Base-by-base conservation (phyloP, 2,797 vertebrate genomes). In the Crypturellus tataupa region DNA sequence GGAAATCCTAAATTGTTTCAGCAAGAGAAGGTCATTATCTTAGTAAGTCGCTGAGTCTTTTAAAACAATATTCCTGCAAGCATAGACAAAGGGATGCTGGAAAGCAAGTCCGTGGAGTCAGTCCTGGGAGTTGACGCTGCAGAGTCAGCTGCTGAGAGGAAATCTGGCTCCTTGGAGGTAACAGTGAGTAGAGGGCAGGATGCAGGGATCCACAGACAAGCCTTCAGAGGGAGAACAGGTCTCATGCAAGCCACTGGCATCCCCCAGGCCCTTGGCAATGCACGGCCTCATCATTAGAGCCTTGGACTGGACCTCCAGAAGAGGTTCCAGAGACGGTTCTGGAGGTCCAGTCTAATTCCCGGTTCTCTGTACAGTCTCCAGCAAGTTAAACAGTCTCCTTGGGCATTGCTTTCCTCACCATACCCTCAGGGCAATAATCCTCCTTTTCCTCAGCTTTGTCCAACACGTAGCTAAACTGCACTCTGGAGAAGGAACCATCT, bases 1-100 rank as follows among this genome's bases (percentile, higher is more conserved):
- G 89, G 87, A 70, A 94, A 77, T 35, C 58, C 49, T 37, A 72
- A 68, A 60, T 65, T 37, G 46, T 85, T 62, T 93, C 80, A 64
- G 59, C 81, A 64, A 77, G 89, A 85, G 65, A 69, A 90, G 85
- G 69, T 53, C 29, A 8, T 71, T 53, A 24, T 37, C 53, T 46
- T 67, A 70, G 35, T 31, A 49, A 53, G 44, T 27, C 4, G 27
- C 20, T 51, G 23, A 47, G 33, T 5, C 23, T 12, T 4, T 9
- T 40, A 29, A 65, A 29, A 29, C 16, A 21, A 10, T 39, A 31
- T 44, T 27, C 31, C 46, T 24, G 23, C 46, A 53, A 29, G 15
- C 47, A 39, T 15, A 51, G 35, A 39, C 47, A 70, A 70, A 70
- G 35, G 65, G 23, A 14, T 21, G 53, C 14, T 25, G 25, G 25